Base-by-base conservation (phyloP, 2,797 vertebrate genomes). In the Chiloscyllium punctatum region DNA sequence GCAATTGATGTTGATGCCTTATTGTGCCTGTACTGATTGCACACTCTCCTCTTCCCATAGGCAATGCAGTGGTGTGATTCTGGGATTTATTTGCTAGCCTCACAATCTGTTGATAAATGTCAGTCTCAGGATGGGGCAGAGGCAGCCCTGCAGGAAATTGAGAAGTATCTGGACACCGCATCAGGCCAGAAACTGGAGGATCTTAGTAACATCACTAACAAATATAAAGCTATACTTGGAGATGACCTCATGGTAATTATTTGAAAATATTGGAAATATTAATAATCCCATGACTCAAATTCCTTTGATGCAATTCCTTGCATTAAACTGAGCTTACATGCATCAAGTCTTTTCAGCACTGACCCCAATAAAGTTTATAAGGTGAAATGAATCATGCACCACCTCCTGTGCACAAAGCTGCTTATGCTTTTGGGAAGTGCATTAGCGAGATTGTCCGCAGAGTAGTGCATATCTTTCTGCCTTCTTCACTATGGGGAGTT, bases 41-140 rank as follows among this genome's bases (percentile, higher is more conserved):
- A 48, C 69, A 18, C 15, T 71, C 84, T 86, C 91, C 48, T 69
- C 37, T 84, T 33, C 21, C 53, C 16, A 68, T 96, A 99, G 99
- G 98, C 98, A 72, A 98, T 98, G 96, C 98, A 98, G 96, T 99
- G 99, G 99, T 98, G 98, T 0, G 99, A 99, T 69, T 98, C 99
- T 96, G 99, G 99, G 30, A 99, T 99, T 96, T 99, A 98, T 97
- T 97, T 99, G 96, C 97, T 99, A 97, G 99, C 99, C 1, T 99
- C 98, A 0, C 99, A 99, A 96, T 98, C 98, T 0, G 99, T 99
- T 95, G 99, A 99, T 97, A 99, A 99, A 96, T 99, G 99, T 97
- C 99, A 99, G 96, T 99, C 99, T 48, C 99, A 99, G 37, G 99
- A 99, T 71, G 99, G 99, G 8, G 99, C 99, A 0, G 98, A 99